Percentiles rank a stretch among this genome's conserved stretches.
Evolutionary conservation across 2,113 vertebrate genomes (phyloP).

Genomic region (Polyodon spathula): DNA sequence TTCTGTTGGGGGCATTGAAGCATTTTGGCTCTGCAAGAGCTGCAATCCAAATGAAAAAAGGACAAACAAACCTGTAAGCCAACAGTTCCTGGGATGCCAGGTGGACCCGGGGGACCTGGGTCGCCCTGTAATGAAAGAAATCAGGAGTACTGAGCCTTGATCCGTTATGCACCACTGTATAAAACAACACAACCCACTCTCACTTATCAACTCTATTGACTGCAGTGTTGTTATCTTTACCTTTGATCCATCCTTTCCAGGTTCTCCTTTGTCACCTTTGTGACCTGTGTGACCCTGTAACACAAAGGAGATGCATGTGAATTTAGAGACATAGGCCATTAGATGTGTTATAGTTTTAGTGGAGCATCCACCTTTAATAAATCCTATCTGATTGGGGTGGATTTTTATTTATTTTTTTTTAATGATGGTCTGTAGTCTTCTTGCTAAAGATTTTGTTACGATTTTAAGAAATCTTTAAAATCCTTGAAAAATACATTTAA

Average conservation of each 20-base stretch:
- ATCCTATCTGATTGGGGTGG: no score
- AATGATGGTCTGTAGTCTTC: no score
- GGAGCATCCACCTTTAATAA: no score
- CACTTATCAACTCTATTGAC: neutral
- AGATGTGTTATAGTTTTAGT: no score
- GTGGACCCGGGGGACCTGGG: slow-evolving; percentile 69
- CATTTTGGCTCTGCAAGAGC: no score
- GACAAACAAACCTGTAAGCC: slow-evolving; percentile 74
- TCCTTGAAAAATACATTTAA: no score
- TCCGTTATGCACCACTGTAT: neutral
- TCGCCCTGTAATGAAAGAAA: slow-evolving; percentile 56
- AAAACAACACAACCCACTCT: neutral
- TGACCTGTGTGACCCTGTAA: slow-evolving; percentile 85
- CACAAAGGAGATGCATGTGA: slow-evolving; percentile 4
- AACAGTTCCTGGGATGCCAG: slow-evolving; percentile 72
- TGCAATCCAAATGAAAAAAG: neutral
- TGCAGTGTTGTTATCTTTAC: slow-evolving; percentile 39
- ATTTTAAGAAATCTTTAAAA: no score
- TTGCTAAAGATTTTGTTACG: no score
- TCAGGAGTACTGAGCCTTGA: neutral
- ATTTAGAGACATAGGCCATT: no score
- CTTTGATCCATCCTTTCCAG: slow-evolving; percentile 86
- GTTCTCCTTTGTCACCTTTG: slow-evolving; percentile 86
- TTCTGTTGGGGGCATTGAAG: neutral
- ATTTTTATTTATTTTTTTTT: no score